Percentiles rank a stretch among this genome's conserved stretches.
Conservation (phyloP, 2,888 invertebrate species). For the Drosophila seclusa region DNA sequence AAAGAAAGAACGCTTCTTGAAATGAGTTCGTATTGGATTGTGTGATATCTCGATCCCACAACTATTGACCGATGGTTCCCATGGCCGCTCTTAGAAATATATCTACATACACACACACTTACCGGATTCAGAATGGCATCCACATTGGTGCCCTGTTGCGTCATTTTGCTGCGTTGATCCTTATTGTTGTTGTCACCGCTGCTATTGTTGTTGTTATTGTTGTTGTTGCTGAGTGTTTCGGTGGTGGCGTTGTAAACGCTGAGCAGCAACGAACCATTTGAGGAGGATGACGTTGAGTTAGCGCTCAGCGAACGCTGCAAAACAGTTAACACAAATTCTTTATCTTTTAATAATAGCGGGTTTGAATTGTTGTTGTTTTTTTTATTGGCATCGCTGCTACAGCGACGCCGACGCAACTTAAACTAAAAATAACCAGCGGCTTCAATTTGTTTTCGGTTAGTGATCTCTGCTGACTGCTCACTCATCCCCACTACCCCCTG, state of each 20-base stretch:
- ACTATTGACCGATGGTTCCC: not conserved
- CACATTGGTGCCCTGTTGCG: constrained; percentile 76
- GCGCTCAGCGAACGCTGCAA: constrained; percentile 80
- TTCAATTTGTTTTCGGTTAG: constrained; percentile 3
- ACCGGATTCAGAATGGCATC: constrained; percentile 83
- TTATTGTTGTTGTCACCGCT: constrained; percentile 46
- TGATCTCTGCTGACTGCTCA: constrained; percentile 8
- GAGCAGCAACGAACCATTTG: constrained; percentile 80
- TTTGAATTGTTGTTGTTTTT: not conserved
- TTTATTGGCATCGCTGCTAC: constrained; percentile 4
- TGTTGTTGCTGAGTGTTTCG: constrained; percentile 52
- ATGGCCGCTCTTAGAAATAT: not conserved
- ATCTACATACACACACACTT: constrained; percentile 47
- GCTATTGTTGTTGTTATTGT: constrained; percentile 47
- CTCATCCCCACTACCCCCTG: not conserved
- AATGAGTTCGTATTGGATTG: not conserved
- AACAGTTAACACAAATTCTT: constrained; percentile 3
- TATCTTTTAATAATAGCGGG: not conserved
- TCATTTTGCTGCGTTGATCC: constrained; percentile 61
- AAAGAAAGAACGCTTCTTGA: not conserved
- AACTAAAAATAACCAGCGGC: constrained; percentile 22
- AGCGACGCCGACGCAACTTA: constrained; percentile 16
- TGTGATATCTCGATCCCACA: not conserved
- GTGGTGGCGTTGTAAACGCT: constrained; percentile 68
- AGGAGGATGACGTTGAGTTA: constrained; percentile 71